Percentiles rank a stretch among this genome's conserved stretches.
These are phyloP conservation scores for Orthonyx spaldingii DNA, from an alignment of 2,113 vertebrate species.

Conservation along the genomic window DNA sequence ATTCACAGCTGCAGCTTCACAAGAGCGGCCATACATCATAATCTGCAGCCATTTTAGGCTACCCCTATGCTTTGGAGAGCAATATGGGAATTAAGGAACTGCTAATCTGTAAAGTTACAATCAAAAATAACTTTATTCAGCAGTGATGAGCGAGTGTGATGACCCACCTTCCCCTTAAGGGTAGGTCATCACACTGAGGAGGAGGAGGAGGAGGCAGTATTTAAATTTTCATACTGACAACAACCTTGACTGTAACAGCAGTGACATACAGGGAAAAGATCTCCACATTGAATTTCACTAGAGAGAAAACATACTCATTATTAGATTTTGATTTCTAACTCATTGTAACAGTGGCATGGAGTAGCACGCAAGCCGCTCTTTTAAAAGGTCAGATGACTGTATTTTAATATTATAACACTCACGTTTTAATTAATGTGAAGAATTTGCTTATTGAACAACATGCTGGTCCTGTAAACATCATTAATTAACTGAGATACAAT, in stretches of 20 bases:
- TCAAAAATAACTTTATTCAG: not conserved
- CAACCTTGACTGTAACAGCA: not conserved
- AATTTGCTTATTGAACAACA: not conserved
- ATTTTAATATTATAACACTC: not conserved
- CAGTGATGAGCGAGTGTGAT: not conserved
- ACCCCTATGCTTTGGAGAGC: not conserved
- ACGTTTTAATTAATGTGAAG: not conserved
- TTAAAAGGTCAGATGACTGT: not conserved
- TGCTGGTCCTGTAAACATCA: not conserved
- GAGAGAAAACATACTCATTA: not conserved
- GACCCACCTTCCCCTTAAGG: not conserved
- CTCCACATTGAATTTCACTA: not conserved
- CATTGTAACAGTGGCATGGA: not conserved
- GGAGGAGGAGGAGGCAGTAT: not conserved
- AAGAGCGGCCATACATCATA: slow-evolving; percentile 53
- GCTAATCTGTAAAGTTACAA: not conserved
- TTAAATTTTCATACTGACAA: not conserved
- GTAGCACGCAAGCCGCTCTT: not conserved
- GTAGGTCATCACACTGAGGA: not conserved
- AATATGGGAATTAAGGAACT: not conserved
- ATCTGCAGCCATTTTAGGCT: slow-evolving; percentile 61
- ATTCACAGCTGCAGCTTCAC: slow-evolving; percentile 34
- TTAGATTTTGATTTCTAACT: not conserved
- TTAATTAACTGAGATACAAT: slow-evolving; percentile 22
- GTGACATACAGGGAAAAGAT: not conserved